phyloP scores from a whole-genome alignment of 2,113 vertebrate genomes.

The Caretta caretta region DNA sequence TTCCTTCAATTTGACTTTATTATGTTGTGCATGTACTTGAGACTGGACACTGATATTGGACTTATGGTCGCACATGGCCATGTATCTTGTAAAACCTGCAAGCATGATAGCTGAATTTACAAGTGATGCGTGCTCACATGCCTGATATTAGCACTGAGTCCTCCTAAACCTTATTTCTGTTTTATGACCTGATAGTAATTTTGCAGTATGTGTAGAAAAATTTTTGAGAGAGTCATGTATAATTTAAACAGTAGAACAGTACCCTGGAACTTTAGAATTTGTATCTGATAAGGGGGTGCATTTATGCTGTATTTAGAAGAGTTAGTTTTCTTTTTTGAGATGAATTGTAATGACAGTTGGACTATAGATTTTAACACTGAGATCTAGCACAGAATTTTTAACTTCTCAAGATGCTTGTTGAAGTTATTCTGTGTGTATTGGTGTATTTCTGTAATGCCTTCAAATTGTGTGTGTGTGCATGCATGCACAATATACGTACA shows the following conservation, averaged over 20 bases:
- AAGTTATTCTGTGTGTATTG: neutral
- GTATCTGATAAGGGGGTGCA: neutral
- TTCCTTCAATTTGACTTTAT: neutral
- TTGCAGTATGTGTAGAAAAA: neutral
- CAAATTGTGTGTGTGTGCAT: neutral
- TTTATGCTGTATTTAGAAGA: neutral
- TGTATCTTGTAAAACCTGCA: neutral
- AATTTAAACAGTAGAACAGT: accelerated
- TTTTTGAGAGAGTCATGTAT: accelerated
- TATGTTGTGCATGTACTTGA: neutral
- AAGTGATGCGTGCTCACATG: neutral
- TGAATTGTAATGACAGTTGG: neutral
- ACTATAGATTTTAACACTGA: neutral
- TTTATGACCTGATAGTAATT: neutral
- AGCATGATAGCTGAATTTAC: accelerated
- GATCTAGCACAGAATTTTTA: neutral
- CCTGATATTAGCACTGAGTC: neutral
- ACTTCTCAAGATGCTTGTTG: conserved; percentile 33
- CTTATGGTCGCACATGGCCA: neutral
- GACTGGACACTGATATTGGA: neutral
- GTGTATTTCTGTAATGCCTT: conserved; percentile 37
- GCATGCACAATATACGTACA: neutral
- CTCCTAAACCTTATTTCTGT: neutral
- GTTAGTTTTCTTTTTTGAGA: neutral
- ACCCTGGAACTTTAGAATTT: neutral